Percentiles rank a stretch among this genome's conserved stretches.
phyloP scores from a whole-genome alignment of 2,113 vertebrate genomes.

The Neopipo cinnamomea region DNA sequence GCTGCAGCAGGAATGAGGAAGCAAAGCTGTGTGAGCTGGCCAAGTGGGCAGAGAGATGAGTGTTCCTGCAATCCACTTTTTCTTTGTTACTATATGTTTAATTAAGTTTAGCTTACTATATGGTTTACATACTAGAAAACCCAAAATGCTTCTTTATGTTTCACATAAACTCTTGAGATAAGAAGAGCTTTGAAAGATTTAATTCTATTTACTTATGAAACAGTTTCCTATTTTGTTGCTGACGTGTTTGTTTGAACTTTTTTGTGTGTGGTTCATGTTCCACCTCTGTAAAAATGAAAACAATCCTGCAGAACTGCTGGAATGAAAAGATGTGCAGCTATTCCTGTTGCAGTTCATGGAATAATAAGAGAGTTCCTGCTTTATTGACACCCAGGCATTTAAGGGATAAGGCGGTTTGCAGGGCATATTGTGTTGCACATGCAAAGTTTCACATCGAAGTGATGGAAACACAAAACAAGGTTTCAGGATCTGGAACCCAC shows the following conservation, averaged over 20 bases:
- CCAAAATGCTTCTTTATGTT: neutral
- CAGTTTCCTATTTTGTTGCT: neutral
- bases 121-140: neutral
- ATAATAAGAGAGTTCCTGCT: neutral
- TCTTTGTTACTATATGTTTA: neutral
- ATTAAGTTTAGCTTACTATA: neutral
- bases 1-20: neutral
- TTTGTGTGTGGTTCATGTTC: neutral
- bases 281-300: neutral
- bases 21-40: neutral
- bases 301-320: neutral
- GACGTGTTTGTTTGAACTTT: neutral
- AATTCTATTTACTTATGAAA: neutral
- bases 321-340: neutral
- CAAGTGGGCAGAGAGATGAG: neutral
- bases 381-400: neutral
- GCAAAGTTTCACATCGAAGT: neutral
- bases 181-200: neutral
- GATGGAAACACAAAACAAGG: neutral
- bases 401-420: neutral
- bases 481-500: neutral
- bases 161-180: neutral
- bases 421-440: neutral
- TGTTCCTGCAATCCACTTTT: neutral
- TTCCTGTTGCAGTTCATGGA: neutral